Conservation (phyloP, 2,888 invertebrate genomes). For the Caenorhabditis sp. region DNA sequence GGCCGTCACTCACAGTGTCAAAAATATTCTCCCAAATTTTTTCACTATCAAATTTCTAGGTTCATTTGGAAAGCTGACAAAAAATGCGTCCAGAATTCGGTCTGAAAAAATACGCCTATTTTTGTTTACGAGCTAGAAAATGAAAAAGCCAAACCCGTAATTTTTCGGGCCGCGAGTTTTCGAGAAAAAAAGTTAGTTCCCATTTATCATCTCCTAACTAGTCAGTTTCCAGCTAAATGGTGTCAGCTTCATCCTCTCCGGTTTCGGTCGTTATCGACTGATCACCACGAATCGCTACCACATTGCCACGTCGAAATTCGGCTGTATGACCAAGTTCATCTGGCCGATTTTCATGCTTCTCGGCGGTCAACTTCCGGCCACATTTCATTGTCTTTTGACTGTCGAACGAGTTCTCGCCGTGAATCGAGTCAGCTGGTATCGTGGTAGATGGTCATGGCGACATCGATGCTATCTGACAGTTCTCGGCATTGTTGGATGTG, state of each 20-base stretch:
- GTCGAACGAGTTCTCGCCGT: slow-evolving; percentile 48
- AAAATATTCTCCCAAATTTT: too few species aligned
- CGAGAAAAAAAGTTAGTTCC: too few species aligned
- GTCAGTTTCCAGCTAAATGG: slow-evolving; percentile 51
- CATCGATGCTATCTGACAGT: slow-evolving; percentile 34
- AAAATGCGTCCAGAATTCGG: too few species aligned
- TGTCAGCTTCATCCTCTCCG: slow-evolving; percentile 45
- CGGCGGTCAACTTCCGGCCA: slow-evolving; percentile 49
- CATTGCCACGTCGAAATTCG: slow-evolving; percentile 22
- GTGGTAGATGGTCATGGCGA: slow-evolving; percentile 44
- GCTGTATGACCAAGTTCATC: slow-evolving; percentile 40
- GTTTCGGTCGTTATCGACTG: slow-evolving; percentile 29
- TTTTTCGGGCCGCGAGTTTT: too few species aligned
- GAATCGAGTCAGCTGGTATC: slow-evolving; percentile 44
- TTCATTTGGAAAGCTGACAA: too few species aligned
- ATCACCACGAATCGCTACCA: slow-evolving; percentile 24
- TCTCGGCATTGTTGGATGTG: slow-evolving; percentile 25
- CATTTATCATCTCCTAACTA: too few species aligned
- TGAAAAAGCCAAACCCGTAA: too few species aligned
- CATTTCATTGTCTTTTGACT: slow-evolving; percentile 42
- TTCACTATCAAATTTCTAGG: too few species aligned
- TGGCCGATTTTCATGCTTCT: slow-evolving; percentile 52
- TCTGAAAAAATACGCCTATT: too few species aligned
- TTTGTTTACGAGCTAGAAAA: too few species aligned
- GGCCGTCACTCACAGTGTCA: too few species aligned